These are phyloP conservation scores for Operophtera brumata DNA, from an alignment of 2,888 invertebrate species.

Conservation along the genomic window DNA sequence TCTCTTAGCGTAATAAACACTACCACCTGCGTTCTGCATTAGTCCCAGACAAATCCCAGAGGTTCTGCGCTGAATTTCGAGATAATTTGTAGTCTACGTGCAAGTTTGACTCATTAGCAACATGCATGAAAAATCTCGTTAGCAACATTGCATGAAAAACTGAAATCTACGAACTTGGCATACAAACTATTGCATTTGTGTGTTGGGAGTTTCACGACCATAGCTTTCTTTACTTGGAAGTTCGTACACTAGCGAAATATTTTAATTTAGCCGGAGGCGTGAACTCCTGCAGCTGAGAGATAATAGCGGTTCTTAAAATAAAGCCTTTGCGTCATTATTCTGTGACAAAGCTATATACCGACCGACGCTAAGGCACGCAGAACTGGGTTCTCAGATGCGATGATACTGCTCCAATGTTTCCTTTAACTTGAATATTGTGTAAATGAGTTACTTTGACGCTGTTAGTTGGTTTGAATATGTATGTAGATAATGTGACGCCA, in stretches of 20 bases:
- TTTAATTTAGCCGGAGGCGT: conserved; percentile 59
- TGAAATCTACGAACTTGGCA: conserved; percentile 15
- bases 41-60: conserved; percentile 18
- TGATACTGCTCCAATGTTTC: conserved; percentile 27
- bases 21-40: conserved; percentile 10
- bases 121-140: conserved; percentile 17
- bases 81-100: conserved; percentile 17
- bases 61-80: conserved; percentile 15
- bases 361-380: conserved; percentile 27
- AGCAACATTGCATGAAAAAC: conserved; percentile 13
- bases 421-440: conserved; percentile 34
- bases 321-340: conserved; percentile 67
- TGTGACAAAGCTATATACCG: conserved; percentile 39
- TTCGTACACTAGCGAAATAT: conserved; percentile 47
- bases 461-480: conserved; percentile 31
- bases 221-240: conserved; percentile 41
- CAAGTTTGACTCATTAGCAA: conserved; percentile 20
- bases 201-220: conserved; percentile 38
- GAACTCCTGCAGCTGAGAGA: conserved; percentile 56
- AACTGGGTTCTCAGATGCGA: conserved; percentile 7
- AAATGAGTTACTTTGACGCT: conserved; percentile 32
- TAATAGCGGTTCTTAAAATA: conserved; percentile 68
- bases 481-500: conserved; percentile 26
- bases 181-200: conserved; percentile 23
- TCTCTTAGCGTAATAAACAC: conserved; percentile 12